Conservation (phyloP, 1,140 invertebrate genomes). For the Dreissena polymorpha region DNA sequence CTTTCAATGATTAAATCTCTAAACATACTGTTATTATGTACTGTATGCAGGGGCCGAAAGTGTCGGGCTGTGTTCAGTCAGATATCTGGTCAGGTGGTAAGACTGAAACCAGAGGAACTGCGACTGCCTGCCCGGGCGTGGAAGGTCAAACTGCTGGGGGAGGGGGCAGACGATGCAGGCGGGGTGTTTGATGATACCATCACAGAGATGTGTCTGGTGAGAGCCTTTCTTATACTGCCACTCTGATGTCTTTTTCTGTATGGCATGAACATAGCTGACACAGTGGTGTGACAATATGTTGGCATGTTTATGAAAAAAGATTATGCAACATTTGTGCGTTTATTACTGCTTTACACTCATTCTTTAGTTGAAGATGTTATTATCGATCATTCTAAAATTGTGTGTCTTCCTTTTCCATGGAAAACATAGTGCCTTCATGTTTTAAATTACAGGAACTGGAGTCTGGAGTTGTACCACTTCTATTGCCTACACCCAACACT, state of each 20-base stretch:
- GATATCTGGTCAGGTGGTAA: conserved; percentile 85
- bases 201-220: conserved; percentile 84
- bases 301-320: too few relatives aligned
- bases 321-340: too few relatives aligned
- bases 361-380: too few relatives aligned
- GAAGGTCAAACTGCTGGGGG: conserved; percentile 83
- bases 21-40: too few relatives aligned
- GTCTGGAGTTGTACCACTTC: conserved; percentile 91
- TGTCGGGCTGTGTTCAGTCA: conserved; percentile 85
- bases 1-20: too few relatives aligned
- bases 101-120: conserved; percentile 83
- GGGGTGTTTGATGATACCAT: conserved; percentile 88
- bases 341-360: too few relatives aligned
- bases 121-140: conserved; percentile 85
- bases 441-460: conserved; percentile 88
- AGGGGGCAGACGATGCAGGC: conserved; percentile 86
- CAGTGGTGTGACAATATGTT: too few relatives aligned
- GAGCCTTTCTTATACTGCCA: conserved; percentile 43
- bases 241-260: neutral
- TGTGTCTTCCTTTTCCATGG: too few relatives aligned
- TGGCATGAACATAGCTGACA: too few relatives aligned
- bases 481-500: conserved; percentile 77
- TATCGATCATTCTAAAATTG: too few relatives aligned
- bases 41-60: conserved; percentile 79
- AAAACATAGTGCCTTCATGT: neutral